A percentile compares a stretch with the other conserved stretches of the same genome.
These are phyloP conservation scores for Rhynchopsitta pachyrhyncha DNA, from an alignment of 2,113 vertebrate species.

Conservation along the genomic window DNA sequence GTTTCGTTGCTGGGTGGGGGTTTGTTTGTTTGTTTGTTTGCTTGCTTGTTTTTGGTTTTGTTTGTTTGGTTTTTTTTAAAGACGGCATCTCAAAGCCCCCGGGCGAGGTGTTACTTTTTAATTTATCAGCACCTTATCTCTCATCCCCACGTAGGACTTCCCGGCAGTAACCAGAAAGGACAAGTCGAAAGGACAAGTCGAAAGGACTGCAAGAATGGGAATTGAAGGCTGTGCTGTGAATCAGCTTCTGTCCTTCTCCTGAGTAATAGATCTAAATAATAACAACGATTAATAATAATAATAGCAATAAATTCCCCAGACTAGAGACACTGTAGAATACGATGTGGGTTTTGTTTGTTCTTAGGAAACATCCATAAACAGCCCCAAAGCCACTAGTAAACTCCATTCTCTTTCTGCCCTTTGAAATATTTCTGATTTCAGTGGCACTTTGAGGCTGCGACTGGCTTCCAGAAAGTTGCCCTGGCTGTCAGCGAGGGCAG, in stretches of 20 bases:
- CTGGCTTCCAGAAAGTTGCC: neutral
- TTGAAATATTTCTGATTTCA: neutral
- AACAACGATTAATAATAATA: neutral
- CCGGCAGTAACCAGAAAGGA: neutral
- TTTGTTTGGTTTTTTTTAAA: neutral
- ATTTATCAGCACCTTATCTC: neutral
- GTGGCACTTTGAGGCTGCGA: neutral
- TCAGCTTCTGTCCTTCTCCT: neutral
- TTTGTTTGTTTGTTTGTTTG: neutral
- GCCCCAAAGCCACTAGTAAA: neutral
- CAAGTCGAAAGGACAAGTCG: neutral
- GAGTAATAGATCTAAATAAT: neutral
- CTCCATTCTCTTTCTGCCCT: neutral
- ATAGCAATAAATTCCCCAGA: neutral
- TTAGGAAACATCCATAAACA: neutral
- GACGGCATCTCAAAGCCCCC: neutral
- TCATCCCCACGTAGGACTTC: neutral
- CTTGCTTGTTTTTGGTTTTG: neutral
- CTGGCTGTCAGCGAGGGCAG: neutral
- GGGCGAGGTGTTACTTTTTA: conserved; percentile 30
- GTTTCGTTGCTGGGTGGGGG: neutral
- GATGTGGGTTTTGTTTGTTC: neutral
- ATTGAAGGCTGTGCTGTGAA: neutral
- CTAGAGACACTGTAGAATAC: neutral
- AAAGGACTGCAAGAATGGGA: neutral